Evolutionary conservation across 2,888 invertebrate species (phyloP).

Genomic region (Ophioninae sp.): DNA sequence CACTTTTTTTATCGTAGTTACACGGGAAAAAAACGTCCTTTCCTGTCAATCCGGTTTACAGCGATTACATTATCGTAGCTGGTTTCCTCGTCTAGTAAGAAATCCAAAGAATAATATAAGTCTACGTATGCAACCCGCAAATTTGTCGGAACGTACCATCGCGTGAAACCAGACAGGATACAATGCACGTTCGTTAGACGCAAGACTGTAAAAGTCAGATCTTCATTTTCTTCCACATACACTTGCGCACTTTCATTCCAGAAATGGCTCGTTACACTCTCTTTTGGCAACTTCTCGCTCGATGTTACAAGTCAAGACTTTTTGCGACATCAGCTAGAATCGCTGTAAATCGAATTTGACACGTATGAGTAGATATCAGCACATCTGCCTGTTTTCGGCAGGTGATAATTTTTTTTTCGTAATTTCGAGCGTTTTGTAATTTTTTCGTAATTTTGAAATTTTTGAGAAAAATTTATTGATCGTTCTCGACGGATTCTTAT

Average conservation of each 20-base stretch:
- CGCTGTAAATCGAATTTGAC: background rate
- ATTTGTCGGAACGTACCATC: no score
- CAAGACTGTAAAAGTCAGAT: constrained; percentile 39
- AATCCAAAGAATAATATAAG: constrained; percentile 27
- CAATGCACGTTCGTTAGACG: constrained; percentile 65
- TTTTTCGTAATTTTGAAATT: background rate
- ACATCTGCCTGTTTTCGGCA: background rate
- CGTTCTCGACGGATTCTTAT: no score
- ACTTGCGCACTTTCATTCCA: constrained; percentile 40
- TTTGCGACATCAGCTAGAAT: constrained; percentile 29
- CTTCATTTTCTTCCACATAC: constrained; percentile 1
- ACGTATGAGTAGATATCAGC: background rate
- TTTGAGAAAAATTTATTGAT: no score
- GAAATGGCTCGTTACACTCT: constrained; percentile 59
- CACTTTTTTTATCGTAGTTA: no score
- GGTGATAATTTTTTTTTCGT: no score
- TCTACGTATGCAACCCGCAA: constrained; percentile 8
- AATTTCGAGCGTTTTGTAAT: background rate
- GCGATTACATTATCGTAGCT: constrained; percentile 37
- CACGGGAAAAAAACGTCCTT: background rate
- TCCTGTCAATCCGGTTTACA: background rate
- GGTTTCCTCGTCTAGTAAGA: constrained; percentile 10
- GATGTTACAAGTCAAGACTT: constrained; percentile 46
- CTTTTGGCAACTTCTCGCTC: constrained; percentile 21
- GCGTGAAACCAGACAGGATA: constrained; percentile 19